Base-by-base conservation (phyloP, 2,888 invertebrate genomes). In the Apamea epomidion region DNA sequence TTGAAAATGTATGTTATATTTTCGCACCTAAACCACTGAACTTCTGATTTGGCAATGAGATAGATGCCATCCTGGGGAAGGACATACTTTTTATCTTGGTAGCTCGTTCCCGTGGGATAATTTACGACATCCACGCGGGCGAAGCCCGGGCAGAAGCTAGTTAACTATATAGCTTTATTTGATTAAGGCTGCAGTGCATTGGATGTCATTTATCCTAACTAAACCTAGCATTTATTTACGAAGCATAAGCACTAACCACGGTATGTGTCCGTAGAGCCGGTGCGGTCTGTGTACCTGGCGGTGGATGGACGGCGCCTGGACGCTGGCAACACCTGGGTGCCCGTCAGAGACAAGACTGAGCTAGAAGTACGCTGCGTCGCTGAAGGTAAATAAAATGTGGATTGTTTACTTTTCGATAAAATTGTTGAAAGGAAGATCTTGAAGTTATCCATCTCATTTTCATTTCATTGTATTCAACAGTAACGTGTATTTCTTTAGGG, bases 251-350 rank as follows among this genome's bases (percentile, higher is more conserved):
- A 12, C 14, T 70, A 60, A 69, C 16, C 2, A 21, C 12, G n/a
- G 4, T 2, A 12, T 48, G 48, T 42, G 16, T 29, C 21, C 45
- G 12, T 97, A 99, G 99, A 99, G 95, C 97, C 98, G 69, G 99
- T 99, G 42, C 98, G 98, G 86, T 98, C 98, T 72, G 98, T 99
- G 86, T 99, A 99, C 96, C 97, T 99, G 91, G 98, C 98, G 92
- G 98, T 99, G 94, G 99, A 99, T 95, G 98, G 98, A 64, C 97
- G 98, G 70, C 98, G 98, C 45, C 97, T 99, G 91, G 99, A 99
- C 95, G 98, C 98, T 0, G 98, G 98, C 86, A 99, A 99, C 96
- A 98, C 98, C 85, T 99, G 99, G 97, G 98, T 99, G 89, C 99
- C 99, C 0, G 98, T 99, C 37, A 97, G 98, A 90, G 99, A 99